Base-by-base conservation (phyloP, 1,140 invertebrate genomes). In the Anastrepha ludens region DNA sequence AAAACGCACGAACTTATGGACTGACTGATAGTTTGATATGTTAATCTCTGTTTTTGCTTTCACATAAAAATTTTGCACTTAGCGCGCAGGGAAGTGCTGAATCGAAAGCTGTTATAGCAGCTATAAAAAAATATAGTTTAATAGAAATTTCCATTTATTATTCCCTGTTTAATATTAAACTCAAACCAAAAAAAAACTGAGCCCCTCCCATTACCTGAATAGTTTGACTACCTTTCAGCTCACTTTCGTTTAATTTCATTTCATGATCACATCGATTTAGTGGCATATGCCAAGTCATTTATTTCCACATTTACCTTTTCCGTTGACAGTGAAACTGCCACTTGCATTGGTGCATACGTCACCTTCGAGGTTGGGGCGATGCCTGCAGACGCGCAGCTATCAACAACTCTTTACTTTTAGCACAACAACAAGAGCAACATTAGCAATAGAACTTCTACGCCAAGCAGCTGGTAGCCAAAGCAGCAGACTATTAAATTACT, bases 401-500 rank as follows among this genome's bases (percentile, higher is more conserved):
- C 74, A 81, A 58, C 50, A 81, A 81, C 74, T 55, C 74, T 81
- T 81, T 81, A n/a, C 74, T 81, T 81, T 81, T 39, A 74, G 47
- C 44, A 81, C 47, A 13, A 41, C n/a, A 70, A 41, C 41, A 44
- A 47, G 4, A 74, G n/a, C 4, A 50, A 50, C 44, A 47, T 2
- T 29, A n/a, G 6, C 3, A n/a, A 17, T 47, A 47, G 17, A 44
- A 41, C 44, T 15, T 47, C 41, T 55, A 44, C 65, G n/a, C 65
- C 11, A 70, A 55, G 74, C 47, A 55, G 74, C 47, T 81, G 29
- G 74, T 81, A 81, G 74, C 74, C 74, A 55, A 81, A 55, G 74
- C 74, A 81, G 44, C 47, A 81, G 74, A 81, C 74, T 81, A 81
- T 81, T 81, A 81, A 81, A 81, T 81, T 81, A 81, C 74, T 81